Evolutionary conservation across 2,888 invertebrate genomes (phyloP), one percentile per base, ranked within the genome.

Genomic region (Drosophila paranaensis): DNA sequence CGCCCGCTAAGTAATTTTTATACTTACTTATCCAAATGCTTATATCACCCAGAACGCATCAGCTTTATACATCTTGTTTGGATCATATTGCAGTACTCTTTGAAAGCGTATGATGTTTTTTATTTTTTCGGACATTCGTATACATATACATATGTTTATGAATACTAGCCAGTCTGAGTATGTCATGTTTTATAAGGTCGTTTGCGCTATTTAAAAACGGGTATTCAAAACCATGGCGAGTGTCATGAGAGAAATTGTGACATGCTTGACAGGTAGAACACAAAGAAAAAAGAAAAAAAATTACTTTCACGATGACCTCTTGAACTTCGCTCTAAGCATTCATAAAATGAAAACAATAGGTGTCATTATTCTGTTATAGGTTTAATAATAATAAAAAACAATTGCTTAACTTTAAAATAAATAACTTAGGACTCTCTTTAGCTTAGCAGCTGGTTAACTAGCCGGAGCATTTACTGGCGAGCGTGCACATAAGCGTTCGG

Each of bases 401-500:
- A 40, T 58, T 25, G 40, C 16, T 88, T 61, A 81, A 70, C 72
- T 63, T 13, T 81, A 84, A 54, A 86, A 84, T 88, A 84, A 84
- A 84, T 84, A 81, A 62, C 82, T 85, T 83, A 82, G n/a, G 43
- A 37, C 48, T 37, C 66, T 64, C 66, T 27, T 45, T 30, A 60
- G n/a, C 10, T 43, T 50, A 16, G 16, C 25, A 62, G 0, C 6
- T 8, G 16, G 14, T 10, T 13, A 43, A 16, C 63, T 69, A 91
- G 30, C 87, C 81, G 30, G 88, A 71, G 71, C 94, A 94, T 53
- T 91, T 90, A 33, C 89, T 84, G 74, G 91, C 86, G 11, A 93
- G 86, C 2, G 93, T 93, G 78, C 94, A 94, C 72, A 93, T 86
- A n/a, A 91, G 90, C 13, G 92, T 92, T 45, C 81, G 87, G 5